Conservation (phyloP, 2,113 vertebrate genomes). For the Festucalex cinctus region DNA sequence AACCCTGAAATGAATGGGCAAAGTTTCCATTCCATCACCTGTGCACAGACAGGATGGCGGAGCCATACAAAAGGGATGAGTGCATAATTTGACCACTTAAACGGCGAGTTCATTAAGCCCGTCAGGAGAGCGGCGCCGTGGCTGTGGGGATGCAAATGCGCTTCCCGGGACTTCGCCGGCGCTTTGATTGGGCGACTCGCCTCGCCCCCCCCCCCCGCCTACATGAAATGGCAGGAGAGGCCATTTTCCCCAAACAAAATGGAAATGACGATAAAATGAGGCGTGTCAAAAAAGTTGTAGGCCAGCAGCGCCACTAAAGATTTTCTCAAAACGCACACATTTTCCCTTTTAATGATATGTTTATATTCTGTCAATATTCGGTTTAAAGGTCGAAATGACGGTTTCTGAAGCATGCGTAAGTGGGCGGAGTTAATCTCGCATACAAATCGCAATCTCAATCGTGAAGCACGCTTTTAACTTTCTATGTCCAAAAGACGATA, state of each 20-base stretch:
- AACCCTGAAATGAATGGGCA: constrained; percentile 54
- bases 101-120: constrained; percentile 68
- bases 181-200: neutral
- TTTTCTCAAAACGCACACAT: neutral
- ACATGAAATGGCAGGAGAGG: neutral
- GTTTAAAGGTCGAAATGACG: too few relatives aligned
- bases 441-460: too few relatives aligned
- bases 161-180: constrained; percentile 2
- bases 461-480: too few relatives aligned
- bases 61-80: constrained; percentile 67
- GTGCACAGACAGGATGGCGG: constrained; percentile 64
- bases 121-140: constrained; percentile 61
- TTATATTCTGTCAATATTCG: too few relatives aligned
- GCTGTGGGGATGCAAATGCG: constrained; percentile 63
- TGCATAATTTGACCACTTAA: constrained; percentile 74
- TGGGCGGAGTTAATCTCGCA: too few relatives aligned
- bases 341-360: neutral
- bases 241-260: neutral
- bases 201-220: neutral
- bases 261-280: neutral
- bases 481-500: too few relatives aligned
- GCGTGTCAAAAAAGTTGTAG: neutral
- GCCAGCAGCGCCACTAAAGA: neutral
- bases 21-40: constrained; percentile 72
- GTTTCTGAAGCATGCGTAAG: too few relatives aligned